Percentiles rank a stretch among this genome's conserved stretches.
Conservation (phyloP, 2,888 invertebrate species). For the Pammene aurita region DNA sequence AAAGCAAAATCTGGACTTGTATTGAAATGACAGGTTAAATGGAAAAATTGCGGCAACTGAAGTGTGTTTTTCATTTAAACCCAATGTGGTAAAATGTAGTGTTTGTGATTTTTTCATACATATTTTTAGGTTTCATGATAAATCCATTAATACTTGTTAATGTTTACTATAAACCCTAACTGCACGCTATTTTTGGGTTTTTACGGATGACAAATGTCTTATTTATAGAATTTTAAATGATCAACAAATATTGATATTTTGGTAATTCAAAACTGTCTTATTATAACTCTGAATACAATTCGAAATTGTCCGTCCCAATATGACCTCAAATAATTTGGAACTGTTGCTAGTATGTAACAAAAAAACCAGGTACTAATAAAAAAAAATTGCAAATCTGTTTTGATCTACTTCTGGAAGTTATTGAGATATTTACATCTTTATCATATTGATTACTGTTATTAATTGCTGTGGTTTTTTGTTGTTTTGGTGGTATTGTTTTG, state of each 20-base stretch:
- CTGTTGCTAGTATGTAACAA: not conserved
- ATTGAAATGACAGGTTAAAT: too few species aligned
- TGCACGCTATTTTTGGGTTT: not conserved
- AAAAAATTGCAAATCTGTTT: not conserved
- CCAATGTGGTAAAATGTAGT: not conserved
- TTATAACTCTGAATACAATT: too few species aligned
- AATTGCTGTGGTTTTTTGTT: not conserved
- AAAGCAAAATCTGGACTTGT: too few species aligned
- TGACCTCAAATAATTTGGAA: too few species aligned
- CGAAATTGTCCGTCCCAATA: too few species aligned
- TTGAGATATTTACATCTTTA: slow-evolving; percentile 39
- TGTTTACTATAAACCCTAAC: not conserved
- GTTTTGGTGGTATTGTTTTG: slow-evolving; percentile 4
- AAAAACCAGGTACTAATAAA: not conserved
- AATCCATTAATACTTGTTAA: not conserved
- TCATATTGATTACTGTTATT: not conserved
- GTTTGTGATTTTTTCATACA: not conserved
- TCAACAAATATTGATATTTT: too few species aligned
- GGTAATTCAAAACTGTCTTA: too few species aligned
- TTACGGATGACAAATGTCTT: too few species aligned
- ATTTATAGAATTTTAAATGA: too few species aligned
- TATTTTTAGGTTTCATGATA: not conserved
- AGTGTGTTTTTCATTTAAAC: too few species aligned
- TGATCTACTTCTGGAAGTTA: not conserved
- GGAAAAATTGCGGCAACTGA: too few species aligned